Base-by-base conservation (phyloP, 2,888 invertebrate species). In the Cyrtodaria siliqua region DNA sequence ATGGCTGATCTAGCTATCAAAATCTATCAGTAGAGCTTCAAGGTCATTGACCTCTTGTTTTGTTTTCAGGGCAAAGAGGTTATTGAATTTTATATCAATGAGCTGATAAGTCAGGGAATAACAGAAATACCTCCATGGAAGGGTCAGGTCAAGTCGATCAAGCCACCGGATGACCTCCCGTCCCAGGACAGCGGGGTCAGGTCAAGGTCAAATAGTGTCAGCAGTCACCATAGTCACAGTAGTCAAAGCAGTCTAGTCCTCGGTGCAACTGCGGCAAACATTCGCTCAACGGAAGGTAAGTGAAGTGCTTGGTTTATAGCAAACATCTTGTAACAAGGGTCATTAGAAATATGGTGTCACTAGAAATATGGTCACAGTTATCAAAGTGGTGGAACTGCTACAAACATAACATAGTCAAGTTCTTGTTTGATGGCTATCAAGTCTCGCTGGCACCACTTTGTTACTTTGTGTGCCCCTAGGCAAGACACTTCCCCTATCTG, bases 51-150 rank as follows among this genome's bases (percentile, higher is more conserved):
- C 12, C 33, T 33, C 6, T 33, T 33, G 33, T 33, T 33, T 33
- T 33, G 4, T 80, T 91, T 90, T 40, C 92, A 96, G 97, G 96
- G 98, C 82, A 98, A 98, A 92, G 98, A 98, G 93, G 96, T 98
- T 66, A 97, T 98, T 89, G 98, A 98, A 92, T 95, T 95, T 92
- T 98, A 97, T 93, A 96, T 98, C 91, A 94, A 94, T 71, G 95
- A 97, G 90, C 94, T 98, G 62, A 94, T 95, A 86, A 95, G 95
- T 29, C 96, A 96, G 84, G 98, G 97, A 1, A 94, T 97, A 26
- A 95, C 94, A 3, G 93, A 95, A 60, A 94, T 96, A 57, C 93
- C 94, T 47, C 94, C 95, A 0, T 97, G 96, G 96, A 84, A 85
- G 47, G 79, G 76, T 14, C 68, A 80, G 2, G 29, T 53, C 33